Conservation (phyloP, 23 tunicate genomes). For the Styela clava region DNA sequence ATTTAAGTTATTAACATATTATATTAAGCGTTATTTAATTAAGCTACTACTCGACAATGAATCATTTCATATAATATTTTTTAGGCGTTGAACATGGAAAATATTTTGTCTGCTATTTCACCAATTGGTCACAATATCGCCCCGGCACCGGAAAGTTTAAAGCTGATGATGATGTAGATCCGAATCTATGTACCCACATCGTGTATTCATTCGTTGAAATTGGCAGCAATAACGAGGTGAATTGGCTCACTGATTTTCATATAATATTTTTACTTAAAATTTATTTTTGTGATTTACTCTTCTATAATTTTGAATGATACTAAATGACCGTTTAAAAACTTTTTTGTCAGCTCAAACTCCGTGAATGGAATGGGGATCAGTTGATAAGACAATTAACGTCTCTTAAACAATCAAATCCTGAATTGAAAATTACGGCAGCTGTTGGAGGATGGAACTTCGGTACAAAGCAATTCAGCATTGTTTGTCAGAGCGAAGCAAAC, state of each 20-base stretch:
- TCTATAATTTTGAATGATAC: too few relatives aligned
- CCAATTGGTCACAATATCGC: constrained; percentile 98
- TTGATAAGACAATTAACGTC: constrained; percentile 34
- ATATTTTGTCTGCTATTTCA: constrained; percentile 74
- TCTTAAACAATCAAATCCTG: constrained; percentile 75
- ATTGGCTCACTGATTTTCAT: not conserved
- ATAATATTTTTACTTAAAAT: not conserved
- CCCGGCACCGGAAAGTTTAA: constrained; percentile 74
- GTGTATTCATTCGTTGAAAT: constrained; percentile 89
- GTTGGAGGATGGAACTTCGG: constrained; percentile 99
- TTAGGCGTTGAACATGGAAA: constrained; percentile 13
- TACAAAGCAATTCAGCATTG: constrained; percentile 73
- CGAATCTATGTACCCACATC: constrained; percentile 85
- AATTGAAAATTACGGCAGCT: constrained; percentile 57
- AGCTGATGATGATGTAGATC: constrained; percentile 48
- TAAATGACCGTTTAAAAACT: too few relatives aligned
- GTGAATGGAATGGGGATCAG: constrained; percentile 90
- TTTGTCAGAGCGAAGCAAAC: constrained; percentile 47
- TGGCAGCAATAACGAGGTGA: constrained; percentile 69
- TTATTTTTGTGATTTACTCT: too few relatives aligned
- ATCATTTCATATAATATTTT: too few relatives aligned
- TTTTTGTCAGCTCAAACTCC: constrained; percentile 57
- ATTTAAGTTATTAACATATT: too few relatives aligned
- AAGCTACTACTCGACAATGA: too few relatives aligned
- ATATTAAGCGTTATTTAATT: too few relatives aligned